Percentiles rank a stretch among this genome's conserved stretches.
Evolutionary conservation across 2,888 invertebrate species (phyloP).

Genomic region (Dolichopus griseipennis): DNA sequence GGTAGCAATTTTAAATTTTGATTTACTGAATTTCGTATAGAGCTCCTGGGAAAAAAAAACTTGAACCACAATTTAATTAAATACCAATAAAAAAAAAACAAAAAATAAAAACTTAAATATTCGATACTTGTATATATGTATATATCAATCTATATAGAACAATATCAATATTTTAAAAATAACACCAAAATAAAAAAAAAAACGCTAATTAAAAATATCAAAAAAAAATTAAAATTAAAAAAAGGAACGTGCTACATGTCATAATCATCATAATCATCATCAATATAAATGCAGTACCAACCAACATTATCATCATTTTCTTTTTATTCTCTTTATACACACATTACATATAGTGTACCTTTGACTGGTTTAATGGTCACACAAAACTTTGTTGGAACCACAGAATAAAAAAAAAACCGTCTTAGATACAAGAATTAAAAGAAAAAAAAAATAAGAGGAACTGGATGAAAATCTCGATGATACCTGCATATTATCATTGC

Average conservation of each 20-base stretch:
- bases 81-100: background rate
- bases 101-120: background rate
- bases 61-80: background rate
- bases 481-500: background rate
- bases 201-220: background rate
- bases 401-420: background rate
- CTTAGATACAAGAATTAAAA: no score
- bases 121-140: background rate
- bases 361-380: background rate
- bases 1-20: no score
- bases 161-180: no score
- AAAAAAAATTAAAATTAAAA: background rate
- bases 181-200: background rate
- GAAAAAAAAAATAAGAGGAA: background rate
- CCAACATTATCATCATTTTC: background rate
- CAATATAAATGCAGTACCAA: background rate
- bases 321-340: background rate
- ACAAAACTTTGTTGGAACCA: background rate
- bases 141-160: no score
- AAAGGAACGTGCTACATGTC: constrained; percentile 1
- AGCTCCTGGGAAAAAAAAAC: background rate
- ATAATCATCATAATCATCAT: background rate
- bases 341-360: background rate
- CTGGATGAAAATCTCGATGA: background rate
- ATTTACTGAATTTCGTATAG: no score